Evolutionary conservation across 2,113 vertebrate species (phyloP), one percentile per base, ranked within the genome.

Genomic region (Dermatemys mawii): DNA sequence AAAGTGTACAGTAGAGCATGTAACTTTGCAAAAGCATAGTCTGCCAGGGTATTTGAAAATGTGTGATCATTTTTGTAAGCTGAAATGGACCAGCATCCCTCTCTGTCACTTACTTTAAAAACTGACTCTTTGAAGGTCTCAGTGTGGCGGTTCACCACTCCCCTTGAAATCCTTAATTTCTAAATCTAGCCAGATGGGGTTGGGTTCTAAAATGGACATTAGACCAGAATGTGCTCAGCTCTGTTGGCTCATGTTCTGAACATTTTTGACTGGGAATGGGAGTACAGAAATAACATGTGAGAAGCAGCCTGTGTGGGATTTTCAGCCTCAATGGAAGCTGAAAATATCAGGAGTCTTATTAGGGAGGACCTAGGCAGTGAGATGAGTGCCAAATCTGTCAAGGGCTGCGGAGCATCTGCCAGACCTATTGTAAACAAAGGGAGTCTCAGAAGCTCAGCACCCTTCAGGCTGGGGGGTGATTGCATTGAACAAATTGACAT

Each of bases 131-230:
- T 49, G 50, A 82, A 82, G 3, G 22, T 32, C 63, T 90, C 63
- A 1, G 24, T 6, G 41, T 90, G 54, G 41, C 78, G 54, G 12
- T 54, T 21, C 3, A 53, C 84, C 6, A 21, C n/a, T 87, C 57
- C 50, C 53, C 76, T 75, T 27, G 46, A 54, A 26, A 50, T 70
- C 11, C 29, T 84, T 27, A 41, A n/a, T 16, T 1, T 46, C 22
- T 73, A 84, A 81, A 84, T 0, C 1, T n/a, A 17, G 4, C 8
- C 0, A 0, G 85, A 90, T 29, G 35, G 78, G 27, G 16, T 9
- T 78, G 27, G 46, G 76, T 63, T 91, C 27, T 19, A 81, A 67
- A 67, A 67, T 38, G 35, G 63, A 21, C 8, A 2, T 67, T n/a
- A 11, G 17, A 67, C 63, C 63, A 67, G 35, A 67, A n/a, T 10